Base-by-base conservation (phyloP, 2,888 invertebrate genomes). In the Meganola albula region DNA sequence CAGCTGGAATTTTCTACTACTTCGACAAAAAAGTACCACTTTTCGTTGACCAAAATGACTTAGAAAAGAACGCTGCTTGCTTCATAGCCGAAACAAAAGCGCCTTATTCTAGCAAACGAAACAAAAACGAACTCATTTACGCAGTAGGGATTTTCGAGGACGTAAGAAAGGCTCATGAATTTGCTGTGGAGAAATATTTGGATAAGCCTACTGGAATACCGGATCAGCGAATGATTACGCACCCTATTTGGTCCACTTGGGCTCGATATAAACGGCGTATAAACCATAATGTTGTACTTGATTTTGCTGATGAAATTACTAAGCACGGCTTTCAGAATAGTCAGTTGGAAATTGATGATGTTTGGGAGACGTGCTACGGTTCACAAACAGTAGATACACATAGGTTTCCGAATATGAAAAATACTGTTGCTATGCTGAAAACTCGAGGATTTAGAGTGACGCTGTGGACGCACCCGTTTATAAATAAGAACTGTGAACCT, bases 211-310 rank as follows among this genome's bases (percentile, higher is more conserved):
- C 62, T 0, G 87, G 78, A 0, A 68, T 88, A 13, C 92, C 89
- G 0, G 88, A 89, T 52, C 70, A 80, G 21, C 58, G 70, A 10
- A 88, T 90, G 78, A 82, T 91, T 3, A 67, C 67, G 4, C 74
- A 88, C 37, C 91, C 92, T 0, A 87, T 91, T 43, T 92, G 91
- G 91, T 90, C 91, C 0, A 90, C 91, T 0, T 90, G 90, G 89
- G 90, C 90, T 0, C 66, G 83, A 22, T 91, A 89, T 58, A 88
- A 89, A 36, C 61, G 71, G 1, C 57, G 79, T 7, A 82, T 92
- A 1, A 85, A 87, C 44, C 88, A 90, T 41, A 55, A 67, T 1
- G 63, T 72, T 0, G 82, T 90, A 0, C 27, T 83, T 11, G 63
- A 77, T 10, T 90, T 86, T 47, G 88, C 88, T 3, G 69, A 85